These are phyloP conservation scores for Artibeus jamaicensis DNA, from an alignment of 2,797 vertebrate genomes.

Conservation along the genomic window DNA sequence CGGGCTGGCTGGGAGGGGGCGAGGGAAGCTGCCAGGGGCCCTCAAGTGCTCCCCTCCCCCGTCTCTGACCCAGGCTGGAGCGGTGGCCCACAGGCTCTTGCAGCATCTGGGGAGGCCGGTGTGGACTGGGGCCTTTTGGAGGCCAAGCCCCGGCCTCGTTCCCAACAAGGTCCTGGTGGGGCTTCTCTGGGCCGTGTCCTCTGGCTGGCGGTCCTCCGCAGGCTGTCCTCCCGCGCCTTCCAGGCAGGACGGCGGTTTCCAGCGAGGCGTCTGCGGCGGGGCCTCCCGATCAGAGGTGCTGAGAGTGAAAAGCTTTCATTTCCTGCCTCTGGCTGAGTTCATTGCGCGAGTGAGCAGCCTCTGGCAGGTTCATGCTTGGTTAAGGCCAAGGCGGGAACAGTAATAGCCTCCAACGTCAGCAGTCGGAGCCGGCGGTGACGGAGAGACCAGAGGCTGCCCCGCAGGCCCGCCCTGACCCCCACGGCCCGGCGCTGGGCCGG, in stretches of 20 bases:
- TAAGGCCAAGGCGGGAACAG: background rate
- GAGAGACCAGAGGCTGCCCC: background rate
- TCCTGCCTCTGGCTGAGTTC: background rate
- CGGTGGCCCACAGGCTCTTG: fast-evolving
- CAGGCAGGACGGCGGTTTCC: background rate
- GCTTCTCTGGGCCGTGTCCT: background rate
- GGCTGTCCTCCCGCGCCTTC: background rate
- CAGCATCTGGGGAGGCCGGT: background rate
- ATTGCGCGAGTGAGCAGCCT: background rate
- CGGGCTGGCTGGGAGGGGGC: fast-evolving
- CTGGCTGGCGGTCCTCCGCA: fast-evolving
- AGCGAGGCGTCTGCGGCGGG: fast-evolving
- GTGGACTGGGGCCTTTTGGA: background rate
- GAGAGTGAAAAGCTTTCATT: background rate
- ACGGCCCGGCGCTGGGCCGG: background rate
- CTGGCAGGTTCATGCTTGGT: background rate
- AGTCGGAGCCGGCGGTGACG: background rate
- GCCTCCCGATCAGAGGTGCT: background rate
- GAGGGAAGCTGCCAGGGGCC: fast-evolving
- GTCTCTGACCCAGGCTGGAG: fast-evolving
- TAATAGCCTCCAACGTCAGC: background rate
- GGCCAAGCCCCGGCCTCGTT: background rate
- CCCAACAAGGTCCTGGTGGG: fast-evolving
- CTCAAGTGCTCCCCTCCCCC: too few relatives aligned
- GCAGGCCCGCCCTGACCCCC: background rate